Evolutionary conservation across 2,888 invertebrate species (phyloP).

Genomic region (Drosophila infuscata): DNA sequence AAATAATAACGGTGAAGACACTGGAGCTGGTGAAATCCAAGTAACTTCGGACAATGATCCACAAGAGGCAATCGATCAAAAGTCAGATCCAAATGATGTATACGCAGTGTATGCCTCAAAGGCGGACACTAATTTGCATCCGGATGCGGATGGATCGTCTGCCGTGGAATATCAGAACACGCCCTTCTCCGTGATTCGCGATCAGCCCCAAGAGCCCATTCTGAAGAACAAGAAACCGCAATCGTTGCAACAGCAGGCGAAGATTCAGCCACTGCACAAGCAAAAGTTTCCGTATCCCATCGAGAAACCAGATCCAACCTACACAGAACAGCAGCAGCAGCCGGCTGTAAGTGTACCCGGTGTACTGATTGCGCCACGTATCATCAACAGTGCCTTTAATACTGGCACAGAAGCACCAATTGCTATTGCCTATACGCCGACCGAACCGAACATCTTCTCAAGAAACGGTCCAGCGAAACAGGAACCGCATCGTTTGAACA

Average conservation of each 20-base stretch:
- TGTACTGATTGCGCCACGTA: constrained; percentile 85
- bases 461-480: constrained; percentile 24
- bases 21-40: constrained; percentile 76
- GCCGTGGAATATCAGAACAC: constrained; percentile 85
- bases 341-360: constrained; percentile 80
- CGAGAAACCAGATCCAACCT: constrained; percentile 87
- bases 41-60: constrained; percentile 68
- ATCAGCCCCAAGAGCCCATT: constrained; percentile 85
- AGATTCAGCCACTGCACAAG: constrained; percentile 81
- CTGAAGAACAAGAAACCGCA: constrained; percentile 84
- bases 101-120: constrained; percentile 77
- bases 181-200: constrained; percentile 84
- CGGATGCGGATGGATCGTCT: constrained; percentile 69
- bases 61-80: constrained; percentile 44
- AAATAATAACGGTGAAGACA: constrained; percentile 77
- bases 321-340: constrained; percentile 67
- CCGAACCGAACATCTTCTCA: constrained; percentile 84
- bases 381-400: constrained; percentile 83
- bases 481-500: constrained; percentile 84
- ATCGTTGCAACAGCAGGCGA: constrained; percentile 79
- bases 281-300: constrained; percentile 89
- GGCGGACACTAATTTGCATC: constrained; percentile 56
- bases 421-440: constrained; percentile 89
- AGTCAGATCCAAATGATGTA: constrained; percentile 63
- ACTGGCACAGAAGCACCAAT: constrained; percentile 87